Conservation (phyloP, 2,888 invertebrate genomes). For the Dendrolimus houi region DNA sequence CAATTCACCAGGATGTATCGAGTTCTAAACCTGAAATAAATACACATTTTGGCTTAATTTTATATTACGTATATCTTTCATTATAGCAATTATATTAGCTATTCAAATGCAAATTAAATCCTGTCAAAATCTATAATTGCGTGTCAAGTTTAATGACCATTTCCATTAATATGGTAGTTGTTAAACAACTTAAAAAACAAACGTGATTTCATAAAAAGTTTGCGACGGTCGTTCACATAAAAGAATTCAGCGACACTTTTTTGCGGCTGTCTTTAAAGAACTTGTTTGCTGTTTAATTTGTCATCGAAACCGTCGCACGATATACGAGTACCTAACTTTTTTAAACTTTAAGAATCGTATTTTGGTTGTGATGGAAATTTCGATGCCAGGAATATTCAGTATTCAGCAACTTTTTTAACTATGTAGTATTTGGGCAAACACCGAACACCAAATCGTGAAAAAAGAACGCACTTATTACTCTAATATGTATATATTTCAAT, state of each 20-base stretch:
- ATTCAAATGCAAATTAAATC: not conserved
- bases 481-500: no score
- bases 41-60: no score
- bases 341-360: no score
- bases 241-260: not conserved
- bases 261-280: slow-evolving; percentile 9
- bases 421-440: no score
- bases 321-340: not conserved
- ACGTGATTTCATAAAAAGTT: not conserved
- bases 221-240: not conserved
- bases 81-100: not conserved
- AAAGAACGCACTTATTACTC: no score
- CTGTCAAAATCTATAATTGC: not conserved
- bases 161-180: not conserved
- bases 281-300: slow-evolving; percentile 12
- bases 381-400: no score
- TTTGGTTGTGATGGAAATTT: no score
- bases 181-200: not conserved
- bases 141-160: not conserved
- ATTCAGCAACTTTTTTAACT: no score
- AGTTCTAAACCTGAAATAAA: no score
- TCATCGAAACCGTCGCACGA: not conserved
- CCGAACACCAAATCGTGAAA: no score
- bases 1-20: no score
- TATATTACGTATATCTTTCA: no score